Base-by-base conservation (phyloP, 2,888 invertebrate species). In the Neocrepidodera transversa region DNA sequence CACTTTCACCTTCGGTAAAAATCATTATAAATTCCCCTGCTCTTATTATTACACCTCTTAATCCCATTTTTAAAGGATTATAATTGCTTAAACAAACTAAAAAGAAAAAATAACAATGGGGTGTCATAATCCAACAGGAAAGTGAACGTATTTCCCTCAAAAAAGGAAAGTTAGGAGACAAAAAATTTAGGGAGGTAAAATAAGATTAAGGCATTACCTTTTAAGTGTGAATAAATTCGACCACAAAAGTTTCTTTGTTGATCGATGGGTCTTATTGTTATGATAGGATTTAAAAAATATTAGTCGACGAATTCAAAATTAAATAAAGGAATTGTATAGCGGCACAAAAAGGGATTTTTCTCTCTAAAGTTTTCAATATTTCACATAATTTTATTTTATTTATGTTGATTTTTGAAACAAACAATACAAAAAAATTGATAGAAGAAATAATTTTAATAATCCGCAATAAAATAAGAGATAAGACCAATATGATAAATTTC, bases 181-280 rank as follows among this genome's bases (percentile, higher is more conserved):
- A 40, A 42, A 60, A 35, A 58, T 51, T 18, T 50, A 62, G 48
- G 51, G 62, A 52, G 49, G 32, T 40, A 60, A 64, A 70, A 69
- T 64, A 49, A 56, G 64, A 68, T 67, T 68, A 65, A 48, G 54
- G 67, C 50, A 54, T 69, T 69, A 65, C 58, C 60, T 63, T n/a
- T n/a, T 62, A 63, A 68, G 68, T 70, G 66, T 65, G 67, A 69
- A 69, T 69, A 68, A 64, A 61, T 61, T 69, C 65, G 53, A 67
- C 67, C 62, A 71, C 71, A 70, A 66, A 67, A 68, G 61, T 58
- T 45, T 48, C 66, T 60, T 70, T 69, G 66, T 67, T 54, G 38
- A 47, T 55, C 62, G 65, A 68, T 64, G 52, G 66, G 60, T 50
- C 60, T 59, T 60, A 63, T 65, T 71, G 71, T 71, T 71, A 50